Percentiles rank a stretch among this genome's conserved stretches.
Evolutionary conservation across 92 coral and sea anemone species (phyloP).

Genomic region (Phenganax stokvisi): DNA sequence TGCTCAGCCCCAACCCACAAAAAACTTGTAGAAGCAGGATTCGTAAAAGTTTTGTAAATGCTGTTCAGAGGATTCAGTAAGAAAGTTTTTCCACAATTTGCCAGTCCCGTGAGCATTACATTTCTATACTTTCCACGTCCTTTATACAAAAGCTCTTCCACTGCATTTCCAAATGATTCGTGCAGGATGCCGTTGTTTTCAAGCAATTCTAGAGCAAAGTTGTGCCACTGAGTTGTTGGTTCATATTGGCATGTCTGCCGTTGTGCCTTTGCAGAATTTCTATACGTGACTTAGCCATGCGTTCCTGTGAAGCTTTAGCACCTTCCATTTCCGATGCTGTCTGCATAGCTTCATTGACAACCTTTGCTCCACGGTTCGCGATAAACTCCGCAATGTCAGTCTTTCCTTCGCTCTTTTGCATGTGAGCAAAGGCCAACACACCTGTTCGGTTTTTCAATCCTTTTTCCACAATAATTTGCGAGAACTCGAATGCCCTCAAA

Average conservation of each 20-base stretch:
- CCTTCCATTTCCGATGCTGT: conserved; percentile 14
- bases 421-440: conserved; percentile 1
- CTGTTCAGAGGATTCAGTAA: conserved; percentile 7
- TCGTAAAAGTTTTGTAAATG: background rate
- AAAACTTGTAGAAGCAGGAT: conserved; percentile 8
- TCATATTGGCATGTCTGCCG: background rate
- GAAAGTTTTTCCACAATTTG: conserved; percentile 25
- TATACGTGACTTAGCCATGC: background rate
- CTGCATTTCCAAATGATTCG: conserved; percentile 11
- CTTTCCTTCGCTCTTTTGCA: background rate
- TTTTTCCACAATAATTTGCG: background rate
- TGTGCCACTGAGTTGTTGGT: conserved; percentile 1
- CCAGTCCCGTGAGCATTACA: conserved; percentile 20
- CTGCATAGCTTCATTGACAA: background rate
- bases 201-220: conserved; percentile 2
- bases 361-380: background rate
- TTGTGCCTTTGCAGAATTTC: background rate
- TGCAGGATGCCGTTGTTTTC: background rate
- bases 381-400: conserved; percentile 2
- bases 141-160: conserved; percentile 10
- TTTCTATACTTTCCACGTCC: conserved; percentile 19
- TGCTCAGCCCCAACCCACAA: conserved; percentile 19
- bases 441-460: background rate
- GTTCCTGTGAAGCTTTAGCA: background rate
- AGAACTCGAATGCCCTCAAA: conserved; percentile 13